Conservation (phyloP, 2,888 invertebrate species). For the Parasteatoda lunata region DNA sequence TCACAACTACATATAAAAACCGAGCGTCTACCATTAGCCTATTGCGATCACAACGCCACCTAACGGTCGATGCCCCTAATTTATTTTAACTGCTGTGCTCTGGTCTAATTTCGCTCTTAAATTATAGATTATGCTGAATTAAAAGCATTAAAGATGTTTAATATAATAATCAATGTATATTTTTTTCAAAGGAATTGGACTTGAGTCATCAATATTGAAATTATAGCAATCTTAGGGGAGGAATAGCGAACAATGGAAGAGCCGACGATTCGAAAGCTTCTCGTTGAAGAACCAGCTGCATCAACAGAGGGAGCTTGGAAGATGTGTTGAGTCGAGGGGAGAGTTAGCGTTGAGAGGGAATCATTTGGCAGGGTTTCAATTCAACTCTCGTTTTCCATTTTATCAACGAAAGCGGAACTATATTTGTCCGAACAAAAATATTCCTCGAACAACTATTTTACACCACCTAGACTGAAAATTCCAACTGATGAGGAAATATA, state of each 20-base stretch:
- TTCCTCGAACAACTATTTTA: background rate
- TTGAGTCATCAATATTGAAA: background rate
- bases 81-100: slow-evolving; percentile 37
- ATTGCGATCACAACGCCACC: slow-evolving; percentile 35
- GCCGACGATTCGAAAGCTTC: slow-evolving; percentile 64
- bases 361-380: slow-evolving; percentile 44
- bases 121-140: background rate
- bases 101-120: background rate
- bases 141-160: background rate
- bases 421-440: slow-evolving; percentile 3
- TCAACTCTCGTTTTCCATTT: slow-evolving; percentile 36
- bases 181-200: background rate
- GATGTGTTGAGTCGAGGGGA: slow-evolving; percentile 35
- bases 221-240: slow-evolving; percentile 23
- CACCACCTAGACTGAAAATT: background rate
- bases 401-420: slow-evolving; percentile 9
- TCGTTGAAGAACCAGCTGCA: slow-evolving; percentile 66
- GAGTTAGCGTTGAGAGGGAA: background rate
- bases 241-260: slow-evolving; percentile 11
- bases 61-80: slow-evolving; percentile 39
- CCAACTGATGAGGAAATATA: too few relatives aligned
- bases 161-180: background rate
- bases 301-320: slow-evolving; percentile 61
- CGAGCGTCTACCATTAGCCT: slow-evolving; percentile 62
- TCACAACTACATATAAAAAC: slow-evolving; percentile 66